Conservation (phyloP, 2,113 vertebrate genomes). For the Apteryx mantelli region DNA sequence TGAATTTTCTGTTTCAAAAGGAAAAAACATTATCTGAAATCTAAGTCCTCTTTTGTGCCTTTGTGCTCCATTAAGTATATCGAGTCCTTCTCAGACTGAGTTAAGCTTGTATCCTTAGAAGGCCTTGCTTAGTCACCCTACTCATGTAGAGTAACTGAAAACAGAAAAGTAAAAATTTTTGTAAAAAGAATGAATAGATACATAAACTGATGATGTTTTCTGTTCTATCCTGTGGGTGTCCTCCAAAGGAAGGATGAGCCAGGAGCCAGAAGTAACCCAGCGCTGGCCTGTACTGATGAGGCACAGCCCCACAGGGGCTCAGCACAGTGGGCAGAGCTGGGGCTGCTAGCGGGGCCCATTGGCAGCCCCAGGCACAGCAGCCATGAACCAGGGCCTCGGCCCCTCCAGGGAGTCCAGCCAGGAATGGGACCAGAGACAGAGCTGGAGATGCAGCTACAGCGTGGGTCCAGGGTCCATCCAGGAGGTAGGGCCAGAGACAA, state of each 20-base stretch:
- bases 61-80: not conserved
- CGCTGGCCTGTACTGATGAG: not conserved
- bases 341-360: not conserved
- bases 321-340: not conserved
- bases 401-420: not conserved
- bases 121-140: not conserved
- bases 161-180: not conserved
- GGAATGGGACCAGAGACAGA: not conserved
- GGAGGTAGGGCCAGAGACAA: not conserved
- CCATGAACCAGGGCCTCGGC: not conserved
- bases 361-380: not conserved
- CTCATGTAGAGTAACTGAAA: not conserved
- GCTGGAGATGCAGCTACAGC: not conserved
- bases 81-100: not conserved
- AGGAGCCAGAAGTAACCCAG: not conserved
- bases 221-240: not conserved
- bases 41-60: not conserved
- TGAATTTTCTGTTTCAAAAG: not conserved
- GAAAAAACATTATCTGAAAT: not conserved
- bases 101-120: not conserved
- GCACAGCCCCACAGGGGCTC: not conserved
- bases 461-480: not conserved
- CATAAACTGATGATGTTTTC: not conserved
- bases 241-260: not conserved
- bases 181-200: not conserved